A percentile compares a stretch with the other conserved stretches of the same genome.
Evolutionary conservation across 1,140 invertebrate species (phyloP).

Genomic region (Bombus pyrosoma): DNA sequence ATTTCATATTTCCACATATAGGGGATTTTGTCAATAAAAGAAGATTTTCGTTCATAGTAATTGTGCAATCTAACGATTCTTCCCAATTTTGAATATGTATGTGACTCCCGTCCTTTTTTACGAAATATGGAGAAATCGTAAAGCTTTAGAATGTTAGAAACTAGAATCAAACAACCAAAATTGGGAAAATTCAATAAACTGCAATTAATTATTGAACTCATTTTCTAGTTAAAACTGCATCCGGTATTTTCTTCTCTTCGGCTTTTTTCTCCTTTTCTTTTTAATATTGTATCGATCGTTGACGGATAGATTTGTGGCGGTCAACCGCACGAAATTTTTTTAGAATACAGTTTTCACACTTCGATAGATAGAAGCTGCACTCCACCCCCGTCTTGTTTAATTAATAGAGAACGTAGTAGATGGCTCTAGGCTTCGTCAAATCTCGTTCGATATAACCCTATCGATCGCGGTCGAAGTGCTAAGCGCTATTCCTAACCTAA

Average conservation of each 20-base stretch:
- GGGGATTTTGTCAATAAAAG: not conserved
- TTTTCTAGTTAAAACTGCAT: not conserved
- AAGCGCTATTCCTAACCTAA: conserved; percentile 12
- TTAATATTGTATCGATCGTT: conserved; percentile 5
- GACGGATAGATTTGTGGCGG: not conserved
- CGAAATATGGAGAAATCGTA: not conserved
- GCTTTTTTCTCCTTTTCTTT: not conserved
- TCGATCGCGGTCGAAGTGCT: not conserved
- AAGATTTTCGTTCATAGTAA: not conserved
- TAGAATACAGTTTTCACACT: conserved; percentile 21
- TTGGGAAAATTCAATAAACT: too few species aligned
- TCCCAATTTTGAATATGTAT: not conserved
- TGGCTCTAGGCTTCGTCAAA: not conserved
- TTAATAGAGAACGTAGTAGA: conserved; percentile 6
- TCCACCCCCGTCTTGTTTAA: conserved; percentile 19
- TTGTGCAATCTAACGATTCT: not conserved
- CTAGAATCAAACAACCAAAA: too few species aligned
- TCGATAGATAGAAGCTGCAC: not conserved
- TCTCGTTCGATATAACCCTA: conserved; percentile 2
- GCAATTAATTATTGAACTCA: too few species aligned
- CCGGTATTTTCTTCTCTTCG: not conserved
- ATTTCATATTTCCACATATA: conserved; percentile 3
- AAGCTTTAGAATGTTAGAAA: too few species aligned
- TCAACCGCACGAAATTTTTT: not conserved
- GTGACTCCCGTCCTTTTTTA: not conserved